A percentile compares a stretch with the other conserved stretches of the same genome.
Evolutionary conservation across 2,797 vertebrate species (phyloP).

Genomic region (Thamnophis elegans): DNA sequence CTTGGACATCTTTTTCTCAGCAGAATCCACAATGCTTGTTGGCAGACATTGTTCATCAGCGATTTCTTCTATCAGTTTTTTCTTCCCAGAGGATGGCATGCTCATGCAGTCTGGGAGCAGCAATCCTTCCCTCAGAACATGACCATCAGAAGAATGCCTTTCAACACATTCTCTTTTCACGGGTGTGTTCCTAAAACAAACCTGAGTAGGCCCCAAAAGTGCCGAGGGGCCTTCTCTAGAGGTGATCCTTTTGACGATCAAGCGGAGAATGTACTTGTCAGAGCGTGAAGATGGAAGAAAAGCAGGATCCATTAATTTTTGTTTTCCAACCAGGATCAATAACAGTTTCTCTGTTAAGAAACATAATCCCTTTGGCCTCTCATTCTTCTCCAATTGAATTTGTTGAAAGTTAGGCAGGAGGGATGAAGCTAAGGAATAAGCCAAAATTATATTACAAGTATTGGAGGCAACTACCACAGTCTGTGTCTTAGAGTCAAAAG

Average conservation of each 20-base stretch:
- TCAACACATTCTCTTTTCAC: slow-evolving; percentile 72
- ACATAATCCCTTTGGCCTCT: slow-evolving; percentile 90
- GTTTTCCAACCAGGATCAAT: slow-evolving; percentile 86
- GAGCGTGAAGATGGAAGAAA: slow-evolving; percentile 90
- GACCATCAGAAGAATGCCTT: slow-evolving; percentile 68
- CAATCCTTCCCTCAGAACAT: slow-evolving; percentile 72
- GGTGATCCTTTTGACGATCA: slow-evolving; percentile 79
- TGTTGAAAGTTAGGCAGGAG: slow-evolving; percentile 86
- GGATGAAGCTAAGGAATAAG: slow-evolving; percentile 83
- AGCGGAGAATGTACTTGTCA: slow-evolving; percentile 84
- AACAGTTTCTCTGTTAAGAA: slow-evolving; percentile 86
- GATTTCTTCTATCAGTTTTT: slow-evolving; percentile 83
- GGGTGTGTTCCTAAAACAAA: slow-evolving; percentile 26
- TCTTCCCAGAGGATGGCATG: slow-evolving; percentile 70
- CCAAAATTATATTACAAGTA: slow-evolving; percentile 83
- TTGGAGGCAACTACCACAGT: slow-evolving; percentile 90
- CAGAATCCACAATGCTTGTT: slow-evolving; percentile 69
- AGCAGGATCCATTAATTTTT: slow-evolving; percentile 81
- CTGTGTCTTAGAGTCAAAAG: slow-evolving; percentile 81
- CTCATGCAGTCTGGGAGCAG: slow-evolving; percentile 75
- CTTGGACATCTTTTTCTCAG: slow-evolving; percentile 71
- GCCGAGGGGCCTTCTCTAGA: slow-evolving; percentile 65
- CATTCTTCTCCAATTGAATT: slow-evolving; percentile 84
- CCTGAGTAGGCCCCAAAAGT: slow-evolving; percentile 44
- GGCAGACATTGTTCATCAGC: slow-evolving; percentile 68